phyloP scores from a whole-genome alignment of 2,888 invertebrate species.

The Alentia gelatinosa region DNA sequence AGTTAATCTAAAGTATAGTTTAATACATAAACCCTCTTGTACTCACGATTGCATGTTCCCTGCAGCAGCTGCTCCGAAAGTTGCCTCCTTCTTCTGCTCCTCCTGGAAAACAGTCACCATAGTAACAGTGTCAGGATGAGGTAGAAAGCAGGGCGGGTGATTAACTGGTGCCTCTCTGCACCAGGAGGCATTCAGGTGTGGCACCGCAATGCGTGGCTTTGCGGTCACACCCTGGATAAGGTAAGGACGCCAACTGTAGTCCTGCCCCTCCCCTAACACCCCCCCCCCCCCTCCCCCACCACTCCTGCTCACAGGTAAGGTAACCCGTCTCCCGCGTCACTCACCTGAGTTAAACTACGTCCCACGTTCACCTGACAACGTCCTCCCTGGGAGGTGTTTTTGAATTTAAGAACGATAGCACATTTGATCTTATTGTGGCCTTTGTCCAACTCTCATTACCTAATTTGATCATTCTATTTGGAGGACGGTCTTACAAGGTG shows the following conservation, averaged over 20 bases:
- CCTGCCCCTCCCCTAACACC: background rate
- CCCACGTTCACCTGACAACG: no score
- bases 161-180: background rate
- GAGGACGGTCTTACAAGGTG: no score
- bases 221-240: background rate
- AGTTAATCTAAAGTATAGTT: background rate
- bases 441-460: no score
- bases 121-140: background rate
- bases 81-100: background rate
- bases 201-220: background rate
- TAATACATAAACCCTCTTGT: background rate
- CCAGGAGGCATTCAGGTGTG: background rate
- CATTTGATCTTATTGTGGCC: no score
- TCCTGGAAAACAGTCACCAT: background rate
- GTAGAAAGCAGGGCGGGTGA: no score
- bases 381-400: no score
- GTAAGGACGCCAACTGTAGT: background rate
- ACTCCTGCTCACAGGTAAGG: background rate
- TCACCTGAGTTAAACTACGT: no score
- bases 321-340: no score
- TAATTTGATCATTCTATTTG: no score
- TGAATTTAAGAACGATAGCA: no score
- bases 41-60: background rate
- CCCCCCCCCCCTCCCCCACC: background rate
- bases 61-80: background rate